Conservation (phyloP, 2,888 invertebrate genomes). For the Fragum fragum region DNA sequence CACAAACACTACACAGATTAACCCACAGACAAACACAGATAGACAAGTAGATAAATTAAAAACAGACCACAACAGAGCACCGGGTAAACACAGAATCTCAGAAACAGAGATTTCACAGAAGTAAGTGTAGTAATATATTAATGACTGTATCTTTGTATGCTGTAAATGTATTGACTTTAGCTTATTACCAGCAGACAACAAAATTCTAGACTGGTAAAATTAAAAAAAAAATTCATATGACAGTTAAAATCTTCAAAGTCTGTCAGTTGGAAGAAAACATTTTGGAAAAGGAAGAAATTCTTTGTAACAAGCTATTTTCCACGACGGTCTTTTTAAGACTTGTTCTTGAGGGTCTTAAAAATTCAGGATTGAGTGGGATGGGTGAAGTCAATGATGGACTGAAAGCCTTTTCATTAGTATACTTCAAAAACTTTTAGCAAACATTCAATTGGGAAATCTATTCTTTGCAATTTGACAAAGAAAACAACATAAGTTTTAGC, state of each 20-base stretch:
- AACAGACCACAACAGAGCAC: slow-evolving; percentile 64
- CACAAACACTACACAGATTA: slow-evolving; percentile 40
- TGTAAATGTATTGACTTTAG: not conserved
- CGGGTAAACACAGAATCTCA: slow-evolving; percentile 63
- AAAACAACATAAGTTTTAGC: too few species aligned
- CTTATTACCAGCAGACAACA: not conserved
- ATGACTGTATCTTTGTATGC: not conserved
- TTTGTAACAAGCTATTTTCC: not conserved
- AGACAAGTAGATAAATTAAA: slow-evolving; percentile 64
- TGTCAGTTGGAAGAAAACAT: not conserved
- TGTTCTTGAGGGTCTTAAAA: not conserved
- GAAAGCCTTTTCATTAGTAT: too few species aligned
- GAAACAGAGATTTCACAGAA: slow-evolving; percentile 23
- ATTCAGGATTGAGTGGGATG: not conserved
- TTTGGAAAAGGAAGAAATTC: not conserved
- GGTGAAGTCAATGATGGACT: too few species aligned
- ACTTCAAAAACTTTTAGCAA: too few species aligned
- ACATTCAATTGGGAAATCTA: too few species aligned
- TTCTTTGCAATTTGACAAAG: too few species aligned
- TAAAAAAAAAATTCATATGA: not conserved
- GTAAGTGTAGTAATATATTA: not conserved
- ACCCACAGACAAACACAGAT: slow-evolving; percentile 15
- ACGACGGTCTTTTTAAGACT: not conserved
- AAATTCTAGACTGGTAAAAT: slow-evolving; percentile 3
- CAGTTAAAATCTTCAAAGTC: not conserved